These are phyloP conservation scores for Drosophila seguyi DNA, from an alignment of 1,140 invertebrate genomes.

Conservation along the genomic window DNA sequence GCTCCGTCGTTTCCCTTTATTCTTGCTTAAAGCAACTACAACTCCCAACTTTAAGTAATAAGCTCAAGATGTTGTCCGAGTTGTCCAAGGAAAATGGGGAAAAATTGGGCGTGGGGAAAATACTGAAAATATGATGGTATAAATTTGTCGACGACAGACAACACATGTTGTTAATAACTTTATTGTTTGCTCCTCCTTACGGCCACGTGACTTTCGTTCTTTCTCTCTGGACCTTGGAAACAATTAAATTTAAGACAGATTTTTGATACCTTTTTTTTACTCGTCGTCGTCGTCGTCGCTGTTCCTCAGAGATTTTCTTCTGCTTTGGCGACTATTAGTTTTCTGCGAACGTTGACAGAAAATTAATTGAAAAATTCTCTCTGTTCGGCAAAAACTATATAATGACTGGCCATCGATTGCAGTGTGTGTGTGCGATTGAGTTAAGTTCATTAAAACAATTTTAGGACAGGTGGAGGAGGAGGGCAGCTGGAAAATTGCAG, in stretches of 20 bases:
- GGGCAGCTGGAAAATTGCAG: constrained; percentile 2
- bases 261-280: constrained; percentile 25
- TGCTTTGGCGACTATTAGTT: constrained; percentile 18
- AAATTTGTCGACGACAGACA: constrained; percentile 51
- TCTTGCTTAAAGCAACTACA: constrained; percentile 12
- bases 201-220: constrained; percentile 11
- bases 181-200: constrained; percentile 37
- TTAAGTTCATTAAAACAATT: constrained; percentile 72
- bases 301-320: constrained; percentile 10
- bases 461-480: not conserved
- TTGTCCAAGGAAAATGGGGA: constrained; percentile 10
- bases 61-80: constrained; percentile 48
- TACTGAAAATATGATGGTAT: constrained; percentile 33
- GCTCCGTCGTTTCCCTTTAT: constrained; percentile 3
- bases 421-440: constrained; percentile 58
- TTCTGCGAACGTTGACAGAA: constrained; percentile 78
- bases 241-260: constrained; percentile 59
- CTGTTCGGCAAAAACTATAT: constrained; percentile 44
- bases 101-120: constrained; percentile 16
- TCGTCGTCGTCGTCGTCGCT: not conserved
- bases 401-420: constrained; percentile 45
- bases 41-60: constrained; percentile 39
- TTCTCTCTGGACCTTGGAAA: constrained; percentile 35
- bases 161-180: constrained; percentile 77
- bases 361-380: constrained; percentile 77